These are phyloP conservation scores for Halcyon smyrnensis DNA, from an alignment of 2,797 vertebrate species.

Conservation along the genomic window DNA sequence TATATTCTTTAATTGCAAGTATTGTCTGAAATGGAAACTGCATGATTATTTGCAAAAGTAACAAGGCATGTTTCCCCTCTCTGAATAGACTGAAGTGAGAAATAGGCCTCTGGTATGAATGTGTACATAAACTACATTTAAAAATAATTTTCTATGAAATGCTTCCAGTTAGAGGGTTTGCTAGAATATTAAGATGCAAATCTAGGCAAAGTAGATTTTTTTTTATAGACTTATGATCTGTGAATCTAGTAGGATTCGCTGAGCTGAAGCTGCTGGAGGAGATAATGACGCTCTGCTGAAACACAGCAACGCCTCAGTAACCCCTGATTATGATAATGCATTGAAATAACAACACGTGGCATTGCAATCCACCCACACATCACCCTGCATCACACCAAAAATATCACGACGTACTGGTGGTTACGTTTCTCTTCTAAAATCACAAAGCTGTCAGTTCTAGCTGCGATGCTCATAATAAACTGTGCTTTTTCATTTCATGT, in stretches of 20 bases:
- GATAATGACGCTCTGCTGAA: slow-evolving; percentile 41
- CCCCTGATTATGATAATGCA: slow-evolving; percentile 11
- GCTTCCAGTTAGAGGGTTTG: slow-evolving; percentile 27
- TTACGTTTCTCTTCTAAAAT: slow-evolving; percentile 37
- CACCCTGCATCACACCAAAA: slow-evolving; percentile 33
- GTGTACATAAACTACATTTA: neutral
- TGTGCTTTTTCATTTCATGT: neutral
- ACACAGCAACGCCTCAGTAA: neutral
- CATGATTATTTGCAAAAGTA: slow-evolving; percentile 10
- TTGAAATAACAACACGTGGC: slow-evolving; percentile 56
- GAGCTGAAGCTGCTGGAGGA: slow-evolving; percentile 8
- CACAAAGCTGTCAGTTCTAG: slow-evolving; percentile 11
- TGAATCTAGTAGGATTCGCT: neutral
- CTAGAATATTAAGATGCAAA: slow-evolving; percentile 43
- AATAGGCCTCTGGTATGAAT: neutral
- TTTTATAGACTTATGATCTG: neutral
- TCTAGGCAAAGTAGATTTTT: slow-evolving; percentile 8
- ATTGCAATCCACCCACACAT: slow-evolving; percentile 26
- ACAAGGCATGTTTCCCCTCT: neutral
- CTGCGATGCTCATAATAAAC: neutral
- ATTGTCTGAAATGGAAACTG: slow-evolving; percentile 20
- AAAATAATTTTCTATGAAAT: slow-evolving; percentile 32
- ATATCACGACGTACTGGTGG: slow-evolving; percentile 14
- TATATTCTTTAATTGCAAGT: neutral
- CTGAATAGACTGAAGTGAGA: slow-evolving; percentile 14